A percentile compares a stretch with the other conserved stretches of the same genome.
These are phyloP conservation scores for Lophotis ruficrista DNA, from an alignment of 2,113 vertebrate genomes.

Conservation along the genomic window DNA sequence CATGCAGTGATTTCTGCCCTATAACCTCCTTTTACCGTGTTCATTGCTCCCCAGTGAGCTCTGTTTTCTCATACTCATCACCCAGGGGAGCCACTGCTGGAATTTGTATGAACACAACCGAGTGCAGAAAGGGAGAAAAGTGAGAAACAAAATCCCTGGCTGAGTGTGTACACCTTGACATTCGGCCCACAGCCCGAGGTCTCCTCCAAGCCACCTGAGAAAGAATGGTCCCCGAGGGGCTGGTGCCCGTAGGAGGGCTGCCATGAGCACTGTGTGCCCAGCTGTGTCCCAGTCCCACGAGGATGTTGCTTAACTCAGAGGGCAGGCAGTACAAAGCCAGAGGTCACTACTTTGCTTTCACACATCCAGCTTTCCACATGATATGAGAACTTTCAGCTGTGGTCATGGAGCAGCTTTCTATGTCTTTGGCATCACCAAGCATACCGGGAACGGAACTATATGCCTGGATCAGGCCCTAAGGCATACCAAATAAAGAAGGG, in stretches of 20 bases:
- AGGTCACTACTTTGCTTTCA: background rate
- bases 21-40: background rate
- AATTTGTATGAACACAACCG: background rate
- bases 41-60: background rate
- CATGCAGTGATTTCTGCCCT: background rate
- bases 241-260: background rate
- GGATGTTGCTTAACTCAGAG: background rate
- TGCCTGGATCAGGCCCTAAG: background rate
- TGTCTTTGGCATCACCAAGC: background rate
- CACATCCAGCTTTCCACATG: background rate
- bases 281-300: rapidly evolving
- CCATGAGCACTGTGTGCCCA: background rate
- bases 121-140: background rate
- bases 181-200: background rate
- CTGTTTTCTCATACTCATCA: background rate
- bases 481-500: background rate
- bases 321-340: background rate
- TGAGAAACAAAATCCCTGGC: background rate
- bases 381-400: background rate
- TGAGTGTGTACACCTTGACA: background rate
- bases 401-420: background rate
- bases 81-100: background rate
- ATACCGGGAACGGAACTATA: background rate
- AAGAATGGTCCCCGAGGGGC: rapidly evolving
- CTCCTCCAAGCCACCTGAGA: rapidly evolving